Evolutionary conservation across 2,797 vertebrate species (phyloP).

Genomic region (Chaenodraco wilsoni): DNA sequence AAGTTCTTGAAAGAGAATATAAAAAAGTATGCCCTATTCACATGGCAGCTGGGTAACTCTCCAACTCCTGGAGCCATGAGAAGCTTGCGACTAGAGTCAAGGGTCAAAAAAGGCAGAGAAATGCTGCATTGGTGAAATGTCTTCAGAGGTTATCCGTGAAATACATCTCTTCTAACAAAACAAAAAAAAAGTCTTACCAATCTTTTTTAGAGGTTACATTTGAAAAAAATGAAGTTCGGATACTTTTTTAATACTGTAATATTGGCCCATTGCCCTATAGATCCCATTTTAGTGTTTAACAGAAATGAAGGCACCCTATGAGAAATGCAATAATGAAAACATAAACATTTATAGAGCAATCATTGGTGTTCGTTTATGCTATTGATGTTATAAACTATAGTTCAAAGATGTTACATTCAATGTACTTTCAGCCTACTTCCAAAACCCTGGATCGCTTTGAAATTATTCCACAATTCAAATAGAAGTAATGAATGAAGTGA

Average conservation of each 20-base stretch:
- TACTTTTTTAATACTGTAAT: conserved; percentile 11
- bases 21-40: not conserved
- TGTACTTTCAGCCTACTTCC: not conserved
- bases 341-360: conserved; percentile 8
- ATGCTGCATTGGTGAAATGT: not conserved
- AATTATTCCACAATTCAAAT: not conserved
- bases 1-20: conserved; percentile 13
- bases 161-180: conserved; percentile 13
- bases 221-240: conserved; percentile 18
- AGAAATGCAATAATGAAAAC: conserved; percentile 30
- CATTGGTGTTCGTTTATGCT: not conserved
- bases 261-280: conserved; percentile 1
- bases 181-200: conserved; percentile 15
- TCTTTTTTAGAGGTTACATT: conserved; percentile 13
- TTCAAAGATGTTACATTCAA: conserved; percentile 12
- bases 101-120: not conserved
- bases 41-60: conserved; percentile 2
- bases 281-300: conserved; percentile 6
- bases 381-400: conserved; percentile 5
- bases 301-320: conserved; percentile 15
- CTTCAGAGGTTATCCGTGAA: conserved; percentile 23
- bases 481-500: conserved; percentile 1
- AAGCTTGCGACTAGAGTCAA: conserved; percentile 3
- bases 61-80: not conserved
- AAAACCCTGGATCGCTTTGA: not conserved